Evolutionary conservation across 2,797 vertebrate species (phyloP), one percentile per base, ranked within the genome.

Genomic region (Myripristis jacobus): DNA sequence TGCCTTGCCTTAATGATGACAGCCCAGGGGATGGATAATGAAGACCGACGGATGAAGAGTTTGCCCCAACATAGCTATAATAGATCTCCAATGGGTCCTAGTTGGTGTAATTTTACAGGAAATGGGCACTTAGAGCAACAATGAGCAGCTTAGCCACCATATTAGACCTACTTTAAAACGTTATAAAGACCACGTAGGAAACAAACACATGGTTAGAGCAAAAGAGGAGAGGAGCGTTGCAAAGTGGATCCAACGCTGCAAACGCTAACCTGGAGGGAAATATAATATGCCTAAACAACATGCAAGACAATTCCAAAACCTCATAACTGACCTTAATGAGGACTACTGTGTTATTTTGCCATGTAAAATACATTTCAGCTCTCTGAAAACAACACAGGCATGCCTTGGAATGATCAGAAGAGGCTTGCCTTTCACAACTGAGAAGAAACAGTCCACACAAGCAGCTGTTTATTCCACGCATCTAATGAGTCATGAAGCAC

Each of bases 1-100:
- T 88, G 84, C 81, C 72, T 82, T 63, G 63, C 81, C 66, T 89
- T 91, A 89, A 90, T 84, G 76, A 89, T 70, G 85, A 80, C 86
- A 82, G 88, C 84, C 83, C 63, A 48, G 47, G 83, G 87, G 59
- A 83, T 41, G 73, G 76, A 80, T 89, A 89, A 92, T 89, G 89
- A 91, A 88, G 80, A 89, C 78, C 72, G 44, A 68, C 66, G 71
- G 60, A 85, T 62, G 76, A 80, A 61, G 47, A 77, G 75, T 80
- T 66, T 55, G 59, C 73, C 61, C 82, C 60, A 52, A 62, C 80
- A 51, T 72, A 66, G 55, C 67, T 77, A 72, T 63, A 83, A 77
- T 73, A 73, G 71, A 69, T 82, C 81, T 75, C 50, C 73, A 77
- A 52, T 77, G 59, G 66, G 16, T 73, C 53, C 67, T 59, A 65